Percentiles rank a stretch among this genome's conserved stretches.
phyloP scores from a whole-genome alignment of 2,797 vertebrate species.

The Lithobates sylvaticus region DNA sequence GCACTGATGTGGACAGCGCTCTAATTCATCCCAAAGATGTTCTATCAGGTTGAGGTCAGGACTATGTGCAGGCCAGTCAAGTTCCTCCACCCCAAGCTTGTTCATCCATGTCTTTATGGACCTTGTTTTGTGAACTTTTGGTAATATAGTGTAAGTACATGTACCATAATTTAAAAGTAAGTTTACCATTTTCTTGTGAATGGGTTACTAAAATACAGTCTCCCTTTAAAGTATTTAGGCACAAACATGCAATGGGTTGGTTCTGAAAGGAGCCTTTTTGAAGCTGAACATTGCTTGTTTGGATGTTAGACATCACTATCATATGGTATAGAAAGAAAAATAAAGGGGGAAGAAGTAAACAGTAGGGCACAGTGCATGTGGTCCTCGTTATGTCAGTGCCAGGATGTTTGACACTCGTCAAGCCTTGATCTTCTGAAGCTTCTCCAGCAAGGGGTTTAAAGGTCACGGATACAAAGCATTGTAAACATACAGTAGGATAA shows the following conservation, averaged over 20 bases:
- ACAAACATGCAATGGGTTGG: not conserved
- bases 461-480: constrained; percentile 64
- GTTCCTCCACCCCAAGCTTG: too few relatives aligned
- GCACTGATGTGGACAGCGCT: too few relatives aligned
- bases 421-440: constrained; percentile 68
- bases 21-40: too few relatives aligned
- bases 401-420: not conserved
- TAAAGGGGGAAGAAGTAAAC: not conserved
- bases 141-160: too few relatives aligned
- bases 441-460: constrained; percentile 67
- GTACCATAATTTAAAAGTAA: not conserved
- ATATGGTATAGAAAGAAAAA: not conserved
- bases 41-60: too few relatives aligned
- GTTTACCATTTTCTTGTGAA: not conserved
- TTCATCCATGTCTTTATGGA: too few relatives aligned
- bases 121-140: too few relatives aligned
- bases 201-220: not conserved
- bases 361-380: not conserved
- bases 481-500: constrained; percentile 62
- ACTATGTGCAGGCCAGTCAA: too few relatives aligned
- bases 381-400: not conserved
- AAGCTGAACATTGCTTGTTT: not conserved
- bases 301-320: not conserved
- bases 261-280: not conserved
- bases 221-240: not conserved